These are phyloP conservation scores for Campoletis sonorensis DNA, from an alignment of 1,140 invertebrate genomes.

Conservation along the genomic window DNA sequence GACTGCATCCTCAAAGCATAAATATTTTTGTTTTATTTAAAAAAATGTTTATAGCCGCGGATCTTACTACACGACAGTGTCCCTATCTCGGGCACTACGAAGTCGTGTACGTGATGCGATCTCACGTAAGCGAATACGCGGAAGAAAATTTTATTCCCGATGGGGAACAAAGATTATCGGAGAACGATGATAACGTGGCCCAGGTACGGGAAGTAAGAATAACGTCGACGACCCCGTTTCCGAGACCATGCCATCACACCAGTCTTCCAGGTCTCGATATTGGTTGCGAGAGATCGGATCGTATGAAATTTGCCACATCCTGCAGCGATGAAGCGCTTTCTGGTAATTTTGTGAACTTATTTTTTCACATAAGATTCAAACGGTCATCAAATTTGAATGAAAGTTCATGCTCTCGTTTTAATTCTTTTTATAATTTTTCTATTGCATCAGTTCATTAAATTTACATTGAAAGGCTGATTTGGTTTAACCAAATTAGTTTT, in stretches of 20 bases:
- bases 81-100: conserved; percentile 71
- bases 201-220: conserved; percentile 60
- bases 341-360: conserved; percentile 60
- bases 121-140: conserved; percentile 51
- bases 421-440: not conserved
- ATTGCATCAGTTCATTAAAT: not conserved
- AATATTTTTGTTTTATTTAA: not conserved
- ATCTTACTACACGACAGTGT: conserved; percentile 68
- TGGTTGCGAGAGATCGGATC: conserved; percentile 70
- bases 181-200: conserved; percentile 62
- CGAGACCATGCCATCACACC: conserved; percentile 64
- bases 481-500: too few species aligned
- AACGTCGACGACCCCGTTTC: conserved; percentile 59
- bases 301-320: conserved; percentile 71
- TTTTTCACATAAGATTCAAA: not conserved
- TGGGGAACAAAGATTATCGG: conserved; percentile 48
- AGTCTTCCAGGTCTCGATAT: conserved; percentile 69
- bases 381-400: not conserved
- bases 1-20: too few species aligned
- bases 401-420: not conserved
- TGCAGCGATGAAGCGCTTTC: conserved; percentile 70
- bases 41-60: conserved; percentile 60
- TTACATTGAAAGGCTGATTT: too few species aligned
- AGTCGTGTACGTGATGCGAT: conserved; percentile 66
- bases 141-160: conserved; percentile 50